Evolutionary conservation across 2,113 vertebrate species (phyloP), one percentile per base, ranked within the genome.

Genomic region (Centropristis striata): DNA sequence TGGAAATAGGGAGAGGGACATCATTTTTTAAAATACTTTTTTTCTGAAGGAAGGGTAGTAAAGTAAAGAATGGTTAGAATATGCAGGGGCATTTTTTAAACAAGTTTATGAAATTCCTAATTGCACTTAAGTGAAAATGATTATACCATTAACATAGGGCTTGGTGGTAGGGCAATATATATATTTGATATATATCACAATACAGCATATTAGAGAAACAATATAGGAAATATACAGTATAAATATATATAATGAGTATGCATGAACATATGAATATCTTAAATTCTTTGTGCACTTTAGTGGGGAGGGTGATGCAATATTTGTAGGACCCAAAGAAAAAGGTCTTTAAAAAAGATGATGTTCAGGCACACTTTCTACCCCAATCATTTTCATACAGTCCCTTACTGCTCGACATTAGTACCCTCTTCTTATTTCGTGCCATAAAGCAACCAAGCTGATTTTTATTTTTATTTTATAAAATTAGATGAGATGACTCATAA

Each of bases 401-500:
- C 68, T 68, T 44, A 61, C 15, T 57, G 15, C 47, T 32, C 25
- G 64, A 46, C 21, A 59, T 72, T n/a, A 36, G 51, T 10, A 8
- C 41, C 21, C 4, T 71, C 39, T 55, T 76, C 37, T 49, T 41
- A 14, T 76, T 61, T 57, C 2, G 39, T 61, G 53, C 44, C 59
- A 75, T 42, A 44, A 73, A 86, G 65, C 23, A 42, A 47, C 41
- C n/a, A 10, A 78, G 61, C 67, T 55, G 47, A 75, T 71, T 44
- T 64, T 53, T 32, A 4, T 4, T 32, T 32, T 32, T 32, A 32
- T 75, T 50, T 53, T 23, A 44, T 50, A 57, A 81, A 79, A 63
- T 83, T 57, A 79, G 54, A 58, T 9, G 46, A 14, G 15, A 79
- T 83, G 80, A 79, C 49, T 79, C 75, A 86, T 51, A 47, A 41